Base-by-base conservation (phyloP, 2,797 vertebrate species). In the Hyperoplus immaculatus region DNA sequence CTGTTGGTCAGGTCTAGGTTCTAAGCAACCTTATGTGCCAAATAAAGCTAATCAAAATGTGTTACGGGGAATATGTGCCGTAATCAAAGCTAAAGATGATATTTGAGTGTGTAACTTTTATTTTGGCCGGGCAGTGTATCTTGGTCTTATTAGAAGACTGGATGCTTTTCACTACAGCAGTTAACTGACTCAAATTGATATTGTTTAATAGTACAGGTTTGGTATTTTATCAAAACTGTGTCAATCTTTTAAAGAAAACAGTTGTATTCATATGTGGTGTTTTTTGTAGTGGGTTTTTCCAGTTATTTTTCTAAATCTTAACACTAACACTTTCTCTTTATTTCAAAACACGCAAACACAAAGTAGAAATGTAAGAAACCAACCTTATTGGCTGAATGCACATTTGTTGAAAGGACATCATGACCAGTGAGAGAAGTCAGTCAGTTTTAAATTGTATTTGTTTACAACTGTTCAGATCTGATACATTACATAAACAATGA, bases 351-450 rank as follows among this genome's bases (percentile, higher is more conserved):
- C 1, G 7, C 5, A 29, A 36, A 50, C 8, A 51, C 58, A 29
- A 59, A 8, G 18, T 11, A 69, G 13, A 58, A 71, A 29, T 10
- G 13, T 36, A 59, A 58, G 47, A 6, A 67, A 49, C 13, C 13
- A 62, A 49, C 36, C 12, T 16, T 38, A 2, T 3, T 56, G 36
- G 21, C 3, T 70, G 21, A 50, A 61, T 57, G 46, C 47, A 65
- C 38, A 66, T 51, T 56, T 45, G 62, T 29, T 49, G 45, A 2
- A 12, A 18, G 55, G 49, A 55, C 61, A 58, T 53, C 42, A 55
- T 18, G 66, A 18, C 39, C 42, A 51, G 51, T 49, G 58, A 63
- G 4, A 41, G 6, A 64, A 60, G 18, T 47, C 18, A 60, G 18
- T 47, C 18, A 21, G 8, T 21, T 58, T 36, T n/a, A 69, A 63